Evolutionary conservation across 2,888 invertebrate species (phyloP), one percentile per base, ranked within the genome.

Genomic region (Pomacea canaliculata): DNA sequence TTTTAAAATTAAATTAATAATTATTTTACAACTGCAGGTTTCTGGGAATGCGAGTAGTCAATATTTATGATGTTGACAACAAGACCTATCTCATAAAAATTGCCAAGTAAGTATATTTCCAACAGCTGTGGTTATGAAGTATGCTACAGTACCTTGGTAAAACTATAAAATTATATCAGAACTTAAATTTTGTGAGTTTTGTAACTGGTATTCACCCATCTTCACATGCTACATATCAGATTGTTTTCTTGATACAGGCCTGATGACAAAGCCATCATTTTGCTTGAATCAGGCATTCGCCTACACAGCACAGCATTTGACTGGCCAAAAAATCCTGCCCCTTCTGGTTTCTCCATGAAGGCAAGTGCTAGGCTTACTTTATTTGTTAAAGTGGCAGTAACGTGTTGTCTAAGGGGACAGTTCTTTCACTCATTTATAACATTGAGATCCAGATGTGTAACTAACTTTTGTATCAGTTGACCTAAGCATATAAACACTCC

Each of bases 261-360:
- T 0, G 97, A 97, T 88, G 94, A 95, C 86, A 99, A 99, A 92
- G 93, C 93, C 73, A 94, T 98, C 16, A 92, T 99, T 56, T 91
- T 99, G 12, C 91, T 99, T 59, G 99, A 99, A 92, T 99, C 98
- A 0, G 99, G 98, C 0, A 95, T 94, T 84, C 93, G 98, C 78
- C 94, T 99, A 79, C 99, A 99, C 89, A 95, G 95, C 9, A 99
- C 99, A 18, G 95, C 94, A 63, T 99, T 97, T 92, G 98, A 99
- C 89, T 99, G 99, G 99, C 98, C 99, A 0, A 99, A 99, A 92
- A 97, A 97, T 93, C 93, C 94, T 65, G 96, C 95, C 10, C 98
- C 97, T 0, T 97, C 97, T 0, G 97, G 97, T 1, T 99, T 99
- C 90, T 96, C 97, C 81, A 99, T 99, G 99, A 99, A 99, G 93